phyloP scores from a whole-genome alignment of 92 coral and sea anemone species.

The Nematostella vectensis region DNA sequence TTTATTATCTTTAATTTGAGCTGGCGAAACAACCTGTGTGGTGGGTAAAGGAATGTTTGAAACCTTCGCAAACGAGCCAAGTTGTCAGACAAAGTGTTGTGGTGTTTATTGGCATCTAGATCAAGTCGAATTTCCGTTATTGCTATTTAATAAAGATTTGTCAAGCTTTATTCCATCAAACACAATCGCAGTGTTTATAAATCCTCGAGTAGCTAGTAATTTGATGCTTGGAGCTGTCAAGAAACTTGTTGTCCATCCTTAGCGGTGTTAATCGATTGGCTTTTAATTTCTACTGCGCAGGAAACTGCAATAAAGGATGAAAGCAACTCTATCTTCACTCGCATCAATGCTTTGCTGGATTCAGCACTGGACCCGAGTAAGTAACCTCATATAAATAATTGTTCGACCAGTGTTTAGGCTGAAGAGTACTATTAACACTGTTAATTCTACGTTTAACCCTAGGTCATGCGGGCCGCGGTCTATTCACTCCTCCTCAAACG shows the following conservation, averaged over 20 bases:
- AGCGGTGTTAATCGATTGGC: neutral
- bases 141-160: constrained; percentile 3
- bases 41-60: neutral
- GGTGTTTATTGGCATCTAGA: neutral
- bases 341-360: constrained; percentile 72
- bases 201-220: neutral
- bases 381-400: too few relatives aligned
- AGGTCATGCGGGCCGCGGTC: constrained; percentile 64
- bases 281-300: constrained; percentile 7
- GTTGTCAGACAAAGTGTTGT: neutral
- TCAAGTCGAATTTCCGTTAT: neutral
- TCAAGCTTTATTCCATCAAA: neutral
- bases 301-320: constrained; percentile 27
- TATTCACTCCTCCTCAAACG: constrained; percentile 55
- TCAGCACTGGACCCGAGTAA: constrained; percentile 88
- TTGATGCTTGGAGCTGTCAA: neutral
- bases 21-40: neutral
- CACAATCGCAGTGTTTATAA: neutral
- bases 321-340: constrained; percentile 50
- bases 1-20: too few relatives aligned
- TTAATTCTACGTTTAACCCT: neutral
- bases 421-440: too few relatives aligned
- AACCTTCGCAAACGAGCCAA: too few relatives aligned
- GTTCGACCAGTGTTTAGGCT: too few relatives aligned
- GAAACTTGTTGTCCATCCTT: too few relatives aligned